Evolutionary conservation across 1,140 invertebrate species (phyloP).

Genomic region (Polyergus mexicanus): DNA sequence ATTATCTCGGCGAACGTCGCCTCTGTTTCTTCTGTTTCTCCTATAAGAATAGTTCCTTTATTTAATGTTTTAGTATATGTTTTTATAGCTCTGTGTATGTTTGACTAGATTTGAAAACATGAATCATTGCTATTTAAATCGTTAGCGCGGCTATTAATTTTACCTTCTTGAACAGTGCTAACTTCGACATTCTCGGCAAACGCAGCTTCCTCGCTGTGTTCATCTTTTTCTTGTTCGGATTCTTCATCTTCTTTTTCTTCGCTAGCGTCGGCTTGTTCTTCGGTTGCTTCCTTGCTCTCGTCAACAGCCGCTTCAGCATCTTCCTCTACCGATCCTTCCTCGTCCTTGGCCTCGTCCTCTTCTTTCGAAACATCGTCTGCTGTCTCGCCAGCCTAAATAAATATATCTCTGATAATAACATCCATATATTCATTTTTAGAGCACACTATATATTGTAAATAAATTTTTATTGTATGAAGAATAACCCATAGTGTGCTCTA

Average conservation of each 20-base stretch:
- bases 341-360: slow-evolving; percentile 43
- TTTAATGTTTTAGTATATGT: not conserved
- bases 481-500: too few relatives aligned
- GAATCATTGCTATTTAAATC: not conserved
- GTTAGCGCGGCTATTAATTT: not conserved
- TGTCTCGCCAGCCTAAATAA: slow-evolving; percentile 51
- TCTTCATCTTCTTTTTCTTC: slow-evolving; percentile 42
- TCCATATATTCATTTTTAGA: not conserved
- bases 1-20: slow-evolving; percentile 20
- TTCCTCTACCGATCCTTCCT: slow-evolving; percentile 50
- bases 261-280: slow-evolving; percentile 30
- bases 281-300: slow-evolving; percentile 49
- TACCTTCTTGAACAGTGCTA: slow-evolving; percentile 29
- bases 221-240: slow-evolving; percentile 39
- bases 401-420: not conserved
- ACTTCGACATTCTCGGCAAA: slow-evolving; percentile 21
- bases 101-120: not conserved
- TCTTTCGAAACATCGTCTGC: slow-evolving; percentile 67
- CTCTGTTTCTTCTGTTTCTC: slow-evolving; percentile 57
- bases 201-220: slow-evolving; percentile 18
- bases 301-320: slow-evolving; percentile 36
- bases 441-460: not conserved
- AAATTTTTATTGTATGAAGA: not conserved
- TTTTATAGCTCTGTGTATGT: not conserved
- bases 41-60: slow-evolving; percentile 21